phyloP scores from a whole-genome alignment of 2,888 invertebrate genomes.

The Rhagophthalmus giganteus region DNA sequence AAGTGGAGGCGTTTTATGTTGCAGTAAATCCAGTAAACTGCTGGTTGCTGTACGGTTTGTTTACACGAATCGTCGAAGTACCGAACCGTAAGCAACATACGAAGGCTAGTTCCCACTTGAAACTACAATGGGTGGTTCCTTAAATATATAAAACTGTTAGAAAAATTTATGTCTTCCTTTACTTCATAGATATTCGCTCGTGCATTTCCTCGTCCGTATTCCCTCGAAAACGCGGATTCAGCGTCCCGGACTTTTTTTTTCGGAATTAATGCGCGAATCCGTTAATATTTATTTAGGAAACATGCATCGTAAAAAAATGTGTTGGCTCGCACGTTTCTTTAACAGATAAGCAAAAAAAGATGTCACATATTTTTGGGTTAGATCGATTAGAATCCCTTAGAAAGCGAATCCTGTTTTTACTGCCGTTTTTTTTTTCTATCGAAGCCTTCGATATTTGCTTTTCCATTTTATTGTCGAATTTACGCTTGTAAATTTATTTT shows the following conservation, averaged over 20 bases:
- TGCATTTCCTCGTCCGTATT: slow-evolving; percentile 17
- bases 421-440: slow-evolving; percentile 33
- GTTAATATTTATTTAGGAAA: slow-evolving; percentile 30
- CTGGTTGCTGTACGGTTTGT: slow-evolving; percentile 50
- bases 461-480: slow-evolving; percentile 30
- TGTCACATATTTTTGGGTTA: slow-evolving; percentile 29
- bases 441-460: slow-evolving; percentile 35
- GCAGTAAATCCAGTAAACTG: slow-evolving; percentile 51
- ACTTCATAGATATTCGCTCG: slow-evolving; percentile 19
- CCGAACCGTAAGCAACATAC: slow-evolving; percentile 43
- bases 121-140: slow-evolving; percentile 30
- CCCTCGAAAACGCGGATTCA: slow-evolving; percentile 15
- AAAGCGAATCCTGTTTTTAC: slow-evolving; percentile 35
- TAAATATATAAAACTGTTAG: slow-evolving; percentile 32
- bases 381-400: slow-evolving; percentile 37
- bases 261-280: slow-evolving; percentile 24
- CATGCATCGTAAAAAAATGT: slow-evolving; percentile 24
- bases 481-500: no score
- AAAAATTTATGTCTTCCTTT: slow-evolving; percentile 31
- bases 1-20: slow-evolving; percentile 49
- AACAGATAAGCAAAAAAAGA: slow-evolving; percentile 33
- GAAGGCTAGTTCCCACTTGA: slow-evolving; percentile 24
- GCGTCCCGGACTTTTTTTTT: no score
- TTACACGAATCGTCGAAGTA: slow-evolving; percentile 44
- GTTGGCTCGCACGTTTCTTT: slow-evolving; percentile 27